phyloP scores from a whole-genome alignment of 2,888 invertebrate species.

The Laspeyria flexula region DNA sequence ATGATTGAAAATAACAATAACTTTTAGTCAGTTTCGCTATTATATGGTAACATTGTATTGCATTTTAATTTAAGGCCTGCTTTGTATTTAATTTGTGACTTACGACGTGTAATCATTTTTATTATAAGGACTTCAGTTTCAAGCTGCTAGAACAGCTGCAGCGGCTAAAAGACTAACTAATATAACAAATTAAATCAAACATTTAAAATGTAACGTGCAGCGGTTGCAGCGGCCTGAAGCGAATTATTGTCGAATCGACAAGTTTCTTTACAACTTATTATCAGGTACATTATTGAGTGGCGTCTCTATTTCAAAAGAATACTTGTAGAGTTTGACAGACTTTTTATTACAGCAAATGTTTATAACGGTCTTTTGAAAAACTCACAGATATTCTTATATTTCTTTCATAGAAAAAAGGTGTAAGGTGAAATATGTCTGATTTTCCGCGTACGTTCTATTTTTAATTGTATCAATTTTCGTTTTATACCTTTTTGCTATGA shows the following conservation, averaged over 20 bases:
- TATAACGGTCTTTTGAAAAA: slow-evolving; percentile 22
- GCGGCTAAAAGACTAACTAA: neutral
- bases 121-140: slow-evolving; percentile 11
- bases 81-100: slow-evolving; percentile 36
- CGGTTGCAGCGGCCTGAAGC: slow-evolving; percentile 24
- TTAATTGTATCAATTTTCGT: too few relatives aligned
- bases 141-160: slow-evolving; percentile 26
- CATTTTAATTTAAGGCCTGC: slow-evolving; percentile 43
- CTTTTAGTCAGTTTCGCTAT: slow-evolving; percentile 29
- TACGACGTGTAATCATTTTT: slow-evolving; percentile 19
- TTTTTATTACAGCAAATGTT: slow-evolving; percentile 35
- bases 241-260: slow-evolving; percentile 25
- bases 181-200: slow-evolving; percentile 24
- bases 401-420: neutral
- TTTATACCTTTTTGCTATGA: too few relatives aligned
- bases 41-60: slow-evolving; percentile 47
- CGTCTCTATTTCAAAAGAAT: slow-evolving; percentile 18
- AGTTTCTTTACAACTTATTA: slow-evolving; percentile 21
- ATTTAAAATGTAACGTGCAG: slow-evolving; percentile 14
- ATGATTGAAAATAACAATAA: slow-evolving; percentile 34
- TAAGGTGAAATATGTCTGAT: neutral
- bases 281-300: slow-evolving; percentile 39
- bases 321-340: slow-evolving; percentile 26
- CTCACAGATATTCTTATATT: slow-evolving; percentile 28
- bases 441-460: too few relatives aligned